These are phyloP conservation scores for Muntiacus muntjak DNA, from an alignment of 2,113 vertebrate species.

Conservation along the genomic window DNA sequence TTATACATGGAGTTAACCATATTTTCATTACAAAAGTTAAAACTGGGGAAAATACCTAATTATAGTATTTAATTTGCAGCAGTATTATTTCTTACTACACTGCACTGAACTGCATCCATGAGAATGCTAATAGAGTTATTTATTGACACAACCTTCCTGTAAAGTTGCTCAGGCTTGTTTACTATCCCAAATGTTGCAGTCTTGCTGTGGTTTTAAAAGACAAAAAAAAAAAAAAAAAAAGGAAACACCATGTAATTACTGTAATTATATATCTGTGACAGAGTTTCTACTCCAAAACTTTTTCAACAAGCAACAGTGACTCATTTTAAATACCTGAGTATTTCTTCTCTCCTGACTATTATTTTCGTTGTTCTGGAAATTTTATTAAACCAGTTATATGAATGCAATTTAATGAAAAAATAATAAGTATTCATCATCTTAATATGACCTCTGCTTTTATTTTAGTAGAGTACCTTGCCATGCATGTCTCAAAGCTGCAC, in stretches of 20 bases:
- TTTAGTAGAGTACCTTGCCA: neutral
- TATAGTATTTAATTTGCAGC: constrained; percentile 3
- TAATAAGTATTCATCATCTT: neutral
- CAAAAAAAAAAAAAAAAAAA: neutral
- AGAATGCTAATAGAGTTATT: neutral
- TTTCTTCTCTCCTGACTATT: neutral
- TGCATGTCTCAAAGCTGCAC: neutral
- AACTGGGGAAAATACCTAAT: neutral
- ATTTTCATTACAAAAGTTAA: constrained; percentile 37
- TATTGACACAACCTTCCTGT: neutral
- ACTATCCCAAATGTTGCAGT: neutral
- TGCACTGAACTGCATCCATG: neutral
- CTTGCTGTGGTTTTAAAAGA: neutral
- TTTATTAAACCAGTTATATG: neutral
- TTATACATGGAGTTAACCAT: neutral
- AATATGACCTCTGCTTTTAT: neutral
- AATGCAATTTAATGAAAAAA: neutral
- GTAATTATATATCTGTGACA: neutral
- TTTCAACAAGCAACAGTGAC: neutral
- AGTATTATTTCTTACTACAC: neutral
- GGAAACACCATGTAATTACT: neutral
- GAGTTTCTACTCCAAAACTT: neutral
- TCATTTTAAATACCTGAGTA: neutral
- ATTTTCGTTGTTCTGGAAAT: neutral
- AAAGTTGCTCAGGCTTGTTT: neutral